These are phyloP conservation scores for Rhagologus leucostigma DNA, from an alignment of 2,113 vertebrate species.

Conservation along the genomic window DNA sequence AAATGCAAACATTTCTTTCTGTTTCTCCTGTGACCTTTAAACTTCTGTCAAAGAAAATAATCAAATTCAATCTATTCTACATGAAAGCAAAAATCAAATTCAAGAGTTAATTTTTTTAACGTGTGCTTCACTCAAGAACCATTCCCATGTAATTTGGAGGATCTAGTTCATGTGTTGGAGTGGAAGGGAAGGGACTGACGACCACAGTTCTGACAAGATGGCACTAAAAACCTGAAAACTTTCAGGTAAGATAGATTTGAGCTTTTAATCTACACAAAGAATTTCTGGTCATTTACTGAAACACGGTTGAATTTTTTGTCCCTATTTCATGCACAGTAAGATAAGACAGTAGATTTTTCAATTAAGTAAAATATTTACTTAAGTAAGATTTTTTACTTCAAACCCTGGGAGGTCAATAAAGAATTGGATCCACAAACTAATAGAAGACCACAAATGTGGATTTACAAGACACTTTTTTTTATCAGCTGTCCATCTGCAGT, in stretches of 20 bases:
- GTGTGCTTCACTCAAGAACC: accelerated
- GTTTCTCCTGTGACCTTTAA: neutral
- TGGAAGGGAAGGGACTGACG: neutral
- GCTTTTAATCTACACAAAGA: neutral
- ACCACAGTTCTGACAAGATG: neutral
- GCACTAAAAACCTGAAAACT: neutral
- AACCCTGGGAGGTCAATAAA: neutral
- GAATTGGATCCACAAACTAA: neutral
- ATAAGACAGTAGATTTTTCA: neutral
- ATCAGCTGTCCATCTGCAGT: neutral
- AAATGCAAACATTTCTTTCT: neutral
- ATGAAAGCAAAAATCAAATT: neutral
- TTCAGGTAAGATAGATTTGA: neutral
- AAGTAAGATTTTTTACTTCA: neutral
- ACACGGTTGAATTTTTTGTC: neutral
- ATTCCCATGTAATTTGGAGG: neutral
- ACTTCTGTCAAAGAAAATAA: neutral
- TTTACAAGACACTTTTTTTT: neutral
- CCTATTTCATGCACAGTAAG: neutral
- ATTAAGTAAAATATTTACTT: neutral
- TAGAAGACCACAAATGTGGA: neutral
- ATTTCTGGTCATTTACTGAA: neutral
- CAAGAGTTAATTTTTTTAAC: neutral
- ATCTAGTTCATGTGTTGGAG: neutral
- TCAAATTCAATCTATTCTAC: neutral